phyloP scores from a whole-genome alignment of 2,797 vertebrate species.

The Steatocranus sp. region DNA sequence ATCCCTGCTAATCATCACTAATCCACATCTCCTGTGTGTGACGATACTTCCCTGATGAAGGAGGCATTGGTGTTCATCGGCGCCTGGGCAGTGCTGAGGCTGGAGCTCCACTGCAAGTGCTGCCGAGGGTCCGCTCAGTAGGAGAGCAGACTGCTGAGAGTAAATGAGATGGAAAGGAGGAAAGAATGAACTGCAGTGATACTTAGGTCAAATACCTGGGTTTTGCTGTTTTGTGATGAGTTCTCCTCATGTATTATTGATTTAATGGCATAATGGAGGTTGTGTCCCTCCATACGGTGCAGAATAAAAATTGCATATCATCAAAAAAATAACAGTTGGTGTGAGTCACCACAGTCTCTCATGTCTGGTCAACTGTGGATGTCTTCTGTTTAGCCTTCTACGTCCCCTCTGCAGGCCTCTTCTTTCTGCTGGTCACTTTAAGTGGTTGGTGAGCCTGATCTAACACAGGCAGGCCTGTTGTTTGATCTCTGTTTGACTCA shows the following conservation, averaged over 20 bases:
- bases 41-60: slow-evolving; percentile 76
- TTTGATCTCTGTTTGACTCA: neutral
- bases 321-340: slow-evolving; percentile 56
- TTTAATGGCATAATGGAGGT: slow-evolving; percentile 52
- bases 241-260: slow-evolving; percentile 66
- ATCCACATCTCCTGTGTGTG: slow-evolving; percentile 82
- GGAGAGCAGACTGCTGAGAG: slow-evolving; percentile 13
- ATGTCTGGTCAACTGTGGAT: slow-evolving; percentile 4
- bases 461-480: neutral
- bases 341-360: slow-evolving; percentile 32
- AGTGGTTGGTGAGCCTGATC: neutral
- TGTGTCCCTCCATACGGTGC: slow-evolving; percentile 42
- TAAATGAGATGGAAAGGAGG: neutral
- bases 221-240: slow-evolving; percentile 61
- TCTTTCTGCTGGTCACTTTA: neutral
- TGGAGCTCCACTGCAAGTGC: slow-evolving; percentile 27
- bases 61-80: slow-evolving; percentile 44
- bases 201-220: slow-evolving; percentile 42
- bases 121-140: slow-evolving; percentile 41
- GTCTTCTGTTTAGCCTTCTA: neutral
- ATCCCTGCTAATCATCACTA: slow-evolving; percentile 85
- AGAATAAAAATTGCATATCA: slow-evolving; percentile 56
- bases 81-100: slow-evolving; percentile 22
- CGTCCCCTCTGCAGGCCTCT: neutral
- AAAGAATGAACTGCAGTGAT: slow-evolving; percentile 20